A percentile compares a stretch with the other conserved stretches of the same genome.
Conservation (phyloP, 2,888 invertebrate species). For the Scaptomyza cyrtandrae region DNA sequence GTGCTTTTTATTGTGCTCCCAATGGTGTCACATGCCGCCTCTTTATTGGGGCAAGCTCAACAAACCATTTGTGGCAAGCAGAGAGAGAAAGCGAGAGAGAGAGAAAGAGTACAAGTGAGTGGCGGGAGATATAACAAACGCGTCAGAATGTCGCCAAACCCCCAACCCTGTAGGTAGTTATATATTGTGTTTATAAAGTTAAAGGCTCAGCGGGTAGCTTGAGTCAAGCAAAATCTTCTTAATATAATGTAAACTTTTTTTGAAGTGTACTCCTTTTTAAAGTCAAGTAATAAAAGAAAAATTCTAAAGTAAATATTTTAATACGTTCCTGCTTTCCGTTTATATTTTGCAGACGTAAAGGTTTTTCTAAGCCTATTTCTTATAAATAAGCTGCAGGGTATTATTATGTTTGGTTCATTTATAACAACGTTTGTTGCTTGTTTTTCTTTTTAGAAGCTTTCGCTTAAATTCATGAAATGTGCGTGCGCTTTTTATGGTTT, state of each 20-base stretch:
- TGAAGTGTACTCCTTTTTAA: not conserved
- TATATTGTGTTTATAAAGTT: not conserved
- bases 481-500: conserved; percentile 68
- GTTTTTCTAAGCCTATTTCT: not conserved
- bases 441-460: conserved; percentile 38
- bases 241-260: not conserved
- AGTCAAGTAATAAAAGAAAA: not conserved
- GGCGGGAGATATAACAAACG: conserved; percentile 21
- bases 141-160: conserved; percentile 62
- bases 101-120: conserved; percentile 5
- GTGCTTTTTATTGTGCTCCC: conserved; percentile 34
- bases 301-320: too few relatives aligned
- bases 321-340: not conserved
- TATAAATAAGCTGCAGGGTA: conserved; percentile 10
- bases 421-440: conserved; percentile 3
- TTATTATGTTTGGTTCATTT: conserved; percentile 3
- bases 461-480: conserved; percentile 30
- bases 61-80: not conserved
- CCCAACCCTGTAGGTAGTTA: conserved; percentile 16
- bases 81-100: not conserved
- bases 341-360: too few relatives aligned
- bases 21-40: conserved; percentile 54
- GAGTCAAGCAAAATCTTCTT: not conserved
- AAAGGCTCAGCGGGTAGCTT: conserved; percentile 13
- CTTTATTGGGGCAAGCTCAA: conserved; percentile 20